Evolutionary conservation across 2,888 invertebrate genomes (phyloP).

Genomic region (Meliscaeva auricollis): DNA sequence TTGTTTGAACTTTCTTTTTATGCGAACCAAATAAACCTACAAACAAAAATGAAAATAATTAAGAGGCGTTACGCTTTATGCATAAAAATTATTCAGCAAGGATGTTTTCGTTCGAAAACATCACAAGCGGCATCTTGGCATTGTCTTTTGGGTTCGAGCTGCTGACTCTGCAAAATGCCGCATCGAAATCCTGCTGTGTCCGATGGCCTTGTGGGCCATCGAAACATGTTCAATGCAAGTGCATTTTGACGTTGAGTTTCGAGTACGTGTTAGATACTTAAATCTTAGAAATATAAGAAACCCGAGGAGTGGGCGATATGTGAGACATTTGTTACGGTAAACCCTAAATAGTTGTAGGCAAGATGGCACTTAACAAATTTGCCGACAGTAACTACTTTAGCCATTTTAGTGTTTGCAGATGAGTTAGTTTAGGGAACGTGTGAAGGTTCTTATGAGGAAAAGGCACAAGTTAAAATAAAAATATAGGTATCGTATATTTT

Average conservation of each 20-base stretch:
- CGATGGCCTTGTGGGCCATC: slow-evolving; percentile 44
- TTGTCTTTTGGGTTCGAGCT: slow-evolving; percentile 21
- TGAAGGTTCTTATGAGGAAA: slow-evolving; percentile 13
- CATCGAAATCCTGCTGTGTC: slow-evolving; percentile 60
- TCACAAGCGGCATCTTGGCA: slow-evolving; percentile 52
- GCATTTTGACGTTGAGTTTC: slow-evolving; percentile 28
- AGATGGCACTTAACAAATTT: slow-evolving; percentile 41
- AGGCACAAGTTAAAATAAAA: background rate
- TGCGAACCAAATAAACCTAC: slow-evolving; percentile 25
- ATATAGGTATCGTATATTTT: no score
- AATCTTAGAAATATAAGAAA: slow-evolving; percentile 47
- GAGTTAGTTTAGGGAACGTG: slow-evolving; percentile 15
- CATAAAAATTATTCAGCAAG: slow-evolving; percentile 57
- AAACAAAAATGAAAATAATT: slow-evolving; percentile 50
- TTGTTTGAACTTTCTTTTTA: slow-evolving; percentile 6
- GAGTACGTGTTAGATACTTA: slow-evolving; percentile 58
- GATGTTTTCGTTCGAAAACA: slow-evolving; percentile 50
- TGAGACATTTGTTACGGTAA: slow-evolving; percentile 69
- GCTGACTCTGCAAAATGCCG: slow-evolving; percentile 29
- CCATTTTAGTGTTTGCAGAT: slow-evolving; percentile 1
- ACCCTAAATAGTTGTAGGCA: slow-evolving; percentile 54
- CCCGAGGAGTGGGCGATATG: slow-evolving; percentile 57
- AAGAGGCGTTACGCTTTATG: slow-evolving; percentile 69
- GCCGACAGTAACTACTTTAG: slow-evolving; percentile 37
- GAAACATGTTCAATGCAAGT: slow-evolving; percentile 37